Base-by-base conservation (phyloP, 2,888 invertebrate species). In the Cosmorhoe ocellata region DNA sequence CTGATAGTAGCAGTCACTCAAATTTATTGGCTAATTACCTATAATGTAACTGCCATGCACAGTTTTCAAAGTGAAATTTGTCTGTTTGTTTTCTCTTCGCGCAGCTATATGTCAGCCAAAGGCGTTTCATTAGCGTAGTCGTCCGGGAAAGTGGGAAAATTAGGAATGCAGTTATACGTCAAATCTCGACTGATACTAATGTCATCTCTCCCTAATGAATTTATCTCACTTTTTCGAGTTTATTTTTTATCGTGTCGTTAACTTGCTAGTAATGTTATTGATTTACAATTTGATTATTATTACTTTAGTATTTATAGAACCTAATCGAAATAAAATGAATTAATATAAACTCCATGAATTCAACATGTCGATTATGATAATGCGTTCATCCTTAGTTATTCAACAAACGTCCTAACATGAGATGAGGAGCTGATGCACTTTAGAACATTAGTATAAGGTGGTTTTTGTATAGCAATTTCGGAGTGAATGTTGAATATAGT, bases 101-200 rank as follows among this genome's bases (percentile, higher is more conserved):
- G 34, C 46, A 24, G 38, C 37, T 27, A 66, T 71, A 74, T 73
- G 72, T 71, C 71, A 42, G 56, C 63, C 61, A 7, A 3, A 14
- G 61, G 63, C 66, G 66, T 64, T 68, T 75, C 76, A 71, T 77
- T 74, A 76, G 75, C 65, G 71, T n/a, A n/a, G n/a, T n/a, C 71
- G 72, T 69, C 73, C 59, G 59, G 45, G 18, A 41, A 18, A 51
- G 47, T 30, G 32, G n/a, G 27, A 22, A 12, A 1, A 36, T 18
- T 18, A 18, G 18, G 18, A 18, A 18, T 18, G 18, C 18, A 18
- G 18, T n/a, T n/a, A n/a, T n/a, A n/a, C n/a, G n/a, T n/a, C n/a
- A n/a, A n/a, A n/a, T n/a, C n/a, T n/a, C n/a, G n/a, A 18, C 4
- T 18, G 18, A 3, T 18, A 18, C 18, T 18, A 3, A 18, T 3